Conservation (phyloP, 2,888 invertebrate genomes). For the Gastrophysa polygoni region DNA sequence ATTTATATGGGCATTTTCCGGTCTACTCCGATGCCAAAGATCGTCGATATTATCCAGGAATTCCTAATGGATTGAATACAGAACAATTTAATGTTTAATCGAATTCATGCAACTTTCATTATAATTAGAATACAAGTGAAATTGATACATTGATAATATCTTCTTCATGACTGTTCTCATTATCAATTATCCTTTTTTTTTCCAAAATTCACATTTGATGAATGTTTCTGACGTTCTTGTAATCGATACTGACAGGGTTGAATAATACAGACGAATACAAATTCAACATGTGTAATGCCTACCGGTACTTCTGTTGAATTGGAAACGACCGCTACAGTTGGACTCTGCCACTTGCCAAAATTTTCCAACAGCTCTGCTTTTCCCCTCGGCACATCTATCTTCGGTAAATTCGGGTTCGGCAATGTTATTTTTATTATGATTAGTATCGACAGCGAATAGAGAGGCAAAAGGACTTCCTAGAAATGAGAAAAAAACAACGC, state of each 20-base stretch:
- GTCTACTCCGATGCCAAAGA: constrained; percentile 58
- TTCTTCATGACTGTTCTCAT: no score
- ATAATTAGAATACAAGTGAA: no score
- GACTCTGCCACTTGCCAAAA: constrained; percentile 63
- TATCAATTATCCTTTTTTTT: no score
- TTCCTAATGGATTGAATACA: constrained; percentile 56
- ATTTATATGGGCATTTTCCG: constrained; percentile 56
- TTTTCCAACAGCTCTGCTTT: constrained; percentile 63
- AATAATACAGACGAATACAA: no score
- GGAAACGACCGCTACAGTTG: constrained; percentile 73
- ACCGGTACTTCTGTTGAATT: constrained; percentile 64
- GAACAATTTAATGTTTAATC: no score
- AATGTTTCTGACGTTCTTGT: no score
- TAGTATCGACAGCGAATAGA: constrained; percentile 76
- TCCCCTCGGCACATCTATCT: constrained; percentile 68
- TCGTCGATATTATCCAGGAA: constrained; percentile 70
- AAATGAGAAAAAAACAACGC: constrained; percentile 39
- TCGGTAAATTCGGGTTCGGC: constrained; percentile 78
- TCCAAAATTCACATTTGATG: no score
- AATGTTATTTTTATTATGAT: constrained; percentile 75
- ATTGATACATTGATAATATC: no score
- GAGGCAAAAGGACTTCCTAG: constrained; percentile 79
- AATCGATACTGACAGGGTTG: no score
- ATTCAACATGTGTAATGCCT: no score
- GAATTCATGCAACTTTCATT: no score